Base-by-base conservation (phyloP, 2,113 vertebrate species). In the Crotophaga sulcirostris region DNA sequence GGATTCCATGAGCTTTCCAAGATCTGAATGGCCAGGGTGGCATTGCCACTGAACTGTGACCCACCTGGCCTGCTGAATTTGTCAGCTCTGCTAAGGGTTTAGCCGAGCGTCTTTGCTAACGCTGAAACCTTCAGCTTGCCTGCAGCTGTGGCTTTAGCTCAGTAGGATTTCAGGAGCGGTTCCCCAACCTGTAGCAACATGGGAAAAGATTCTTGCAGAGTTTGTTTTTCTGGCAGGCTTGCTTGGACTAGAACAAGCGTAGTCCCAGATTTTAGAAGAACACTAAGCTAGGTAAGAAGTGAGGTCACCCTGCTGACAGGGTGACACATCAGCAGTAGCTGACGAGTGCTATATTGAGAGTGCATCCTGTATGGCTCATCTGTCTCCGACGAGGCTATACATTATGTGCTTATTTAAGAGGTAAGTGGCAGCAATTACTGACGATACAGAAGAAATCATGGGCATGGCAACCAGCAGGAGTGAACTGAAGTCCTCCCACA, bases 401-500 rank as follows among this genome's bases (percentile, higher is more conserved):
- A 47, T 95, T 45, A 59, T 62, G 34, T 67, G 89, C 52, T 47
- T 45, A 42, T 76, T 77, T 68, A 16, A 78, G 67, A 84, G 90
- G 75, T 87, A 90, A 90, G 85, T 86, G 90, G 84, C 92, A 93
- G n/a, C 85, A 77, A 56, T 80, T 89, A 60, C 80, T 96, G 95
- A 82, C 86, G 59, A 29, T 55, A 81, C 90, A 75, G 92, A 31
- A 95, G 91, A 66, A 83, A 67, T 76, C 44, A 69, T 4, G 70
- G 84, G 74, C 74, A 44, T 63, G 89, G 89, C 94, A 96, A n/a
- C 52, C 77, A 51, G 15, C 8, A 33, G 69, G 56, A 74, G 36
- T 9, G 58, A 79, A 16, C 62, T 10, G 67, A 58, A 38, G 81
- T 81, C 75, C 86, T 92, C 92, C 94, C 93, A 91, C 94, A 25